These are phyloP conservation scores for Phrixothrix hirtus DNA, from an alignment of 2,888 invertebrate species.

Conservation along the genomic window DNA sequence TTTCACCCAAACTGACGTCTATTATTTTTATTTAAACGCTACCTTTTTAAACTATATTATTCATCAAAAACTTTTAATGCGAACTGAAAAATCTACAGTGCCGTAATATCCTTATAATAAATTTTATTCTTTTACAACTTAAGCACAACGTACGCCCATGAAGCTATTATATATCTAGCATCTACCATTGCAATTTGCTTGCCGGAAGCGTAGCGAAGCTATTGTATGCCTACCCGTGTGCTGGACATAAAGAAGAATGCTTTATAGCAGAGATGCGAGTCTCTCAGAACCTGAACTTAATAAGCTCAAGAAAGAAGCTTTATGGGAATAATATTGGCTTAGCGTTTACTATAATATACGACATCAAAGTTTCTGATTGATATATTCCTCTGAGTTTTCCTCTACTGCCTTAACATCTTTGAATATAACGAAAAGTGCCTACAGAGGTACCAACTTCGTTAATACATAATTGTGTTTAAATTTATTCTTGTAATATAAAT, in stretches of 20 bases:
- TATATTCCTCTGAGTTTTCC: constrained; percentile 5
- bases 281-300: constrained; percentile 29
- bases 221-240: constrained; percentile 41
- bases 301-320: constrained; percentile 31
- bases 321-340: constrained; percentile 30
- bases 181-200: constrained; percentile 39
- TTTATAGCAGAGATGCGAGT: constrained; percentile 39
- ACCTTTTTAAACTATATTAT: neutral
- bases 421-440: neutral
- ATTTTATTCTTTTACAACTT: constrained; percentile 5
- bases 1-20: neutral
- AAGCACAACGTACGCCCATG: constrained; percentile 15
- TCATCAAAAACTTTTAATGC: too few relatives aligned
- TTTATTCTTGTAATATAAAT: too few relatives aligned
- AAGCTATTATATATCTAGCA: constrained; percentile 29
- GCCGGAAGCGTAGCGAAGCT: constrained; percentile 38
- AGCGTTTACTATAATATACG: constrained; percentile 29
- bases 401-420: neutral
- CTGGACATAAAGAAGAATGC: constrained; percentile 46
- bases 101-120: too few relatives aligned
- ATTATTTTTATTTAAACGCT: neutral
- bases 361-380: constrained; percentile 18
- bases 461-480: too few relatives aligned
- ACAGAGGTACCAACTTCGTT: too few relatives aligned
- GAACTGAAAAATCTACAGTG: too few relatives aligned